Evolutionary conservation across 2,113 vertebrate genomes (phyloP).

Genomic region (Syngnathus floridae): DNA sequence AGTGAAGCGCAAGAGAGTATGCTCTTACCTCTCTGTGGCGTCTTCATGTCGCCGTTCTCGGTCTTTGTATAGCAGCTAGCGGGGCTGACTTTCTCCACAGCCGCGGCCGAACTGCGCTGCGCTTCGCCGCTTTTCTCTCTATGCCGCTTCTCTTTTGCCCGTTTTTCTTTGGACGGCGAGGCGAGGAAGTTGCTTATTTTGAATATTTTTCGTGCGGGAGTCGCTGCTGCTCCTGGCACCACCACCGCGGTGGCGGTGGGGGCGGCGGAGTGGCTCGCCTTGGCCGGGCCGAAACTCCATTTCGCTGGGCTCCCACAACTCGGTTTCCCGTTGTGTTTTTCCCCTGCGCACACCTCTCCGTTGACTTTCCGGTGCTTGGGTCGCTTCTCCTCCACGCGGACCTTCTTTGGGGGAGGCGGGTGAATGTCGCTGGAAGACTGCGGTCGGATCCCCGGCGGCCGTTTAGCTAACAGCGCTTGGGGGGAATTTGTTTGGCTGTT

Average conservation of each 20-base stretch:
- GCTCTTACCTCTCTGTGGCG: constrained; percentile 55
- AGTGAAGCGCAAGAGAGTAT: not conserved
- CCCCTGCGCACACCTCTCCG: constrained; percentile 75
- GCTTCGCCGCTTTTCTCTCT: constrained; percentile 70
- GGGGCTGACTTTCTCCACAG: constrained; percentile 59
- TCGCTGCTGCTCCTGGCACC: constrained; percentile 20
- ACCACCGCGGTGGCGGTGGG: constrained; percentile 20
- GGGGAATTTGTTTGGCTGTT: constrained; percentile 66
- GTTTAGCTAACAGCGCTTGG: constrained; percentile 65
- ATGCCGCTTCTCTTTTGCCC: constrained; percentile 79
- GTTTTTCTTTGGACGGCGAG: constrained; percentile 69
- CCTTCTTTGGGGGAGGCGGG: constrained; percentile 72
- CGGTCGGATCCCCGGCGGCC: constrained; percentile 62
- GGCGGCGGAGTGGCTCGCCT: constrained; percentile 62
- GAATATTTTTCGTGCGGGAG: constrained; percentile 65
- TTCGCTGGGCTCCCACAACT: constrained; percentile 75
- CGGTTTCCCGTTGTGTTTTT: constrained; percentile 72
- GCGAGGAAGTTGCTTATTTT: constrained; percentile 74
- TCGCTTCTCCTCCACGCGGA: constrained; percentile 75
- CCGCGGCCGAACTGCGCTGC: constrained; percentile 59
- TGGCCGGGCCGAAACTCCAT: constrained; percentile 78
- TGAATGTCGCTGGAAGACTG: constrained; percentile 70
- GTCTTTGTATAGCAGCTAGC: constrained; percentile 68
- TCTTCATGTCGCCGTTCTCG: constrained; percentile 69
- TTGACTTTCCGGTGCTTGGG: constrained; percentile 80